These are phyloP conservation scores for Fulmarus glacialis DNA, from an alignment of 2,113 vertebrate species.

Conservation along the genomic window DNA sequence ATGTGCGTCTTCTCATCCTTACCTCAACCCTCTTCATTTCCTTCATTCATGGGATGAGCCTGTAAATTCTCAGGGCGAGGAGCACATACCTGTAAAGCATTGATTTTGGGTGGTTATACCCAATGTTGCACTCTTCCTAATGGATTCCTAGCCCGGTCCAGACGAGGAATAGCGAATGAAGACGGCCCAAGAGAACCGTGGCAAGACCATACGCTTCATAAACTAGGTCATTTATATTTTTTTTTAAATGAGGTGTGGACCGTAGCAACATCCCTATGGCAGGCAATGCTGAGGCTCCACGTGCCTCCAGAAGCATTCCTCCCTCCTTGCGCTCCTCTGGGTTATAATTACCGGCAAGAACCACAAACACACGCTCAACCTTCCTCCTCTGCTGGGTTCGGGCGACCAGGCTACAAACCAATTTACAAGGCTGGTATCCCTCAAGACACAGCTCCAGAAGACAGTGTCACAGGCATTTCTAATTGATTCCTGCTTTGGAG, in stretches of 20 bases:
- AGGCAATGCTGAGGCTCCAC: not conserved
- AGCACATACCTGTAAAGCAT: not conserved
- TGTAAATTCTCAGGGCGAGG: not conserved
- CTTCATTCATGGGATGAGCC: not conserved
- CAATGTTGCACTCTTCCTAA: not conserved
- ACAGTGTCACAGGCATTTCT: not conserved
- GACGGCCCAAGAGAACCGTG: not conserved
- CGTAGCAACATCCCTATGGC: not conserved
- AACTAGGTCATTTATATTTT: not conserved
- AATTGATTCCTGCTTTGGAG: not conserved
- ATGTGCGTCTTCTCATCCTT: not conserved
- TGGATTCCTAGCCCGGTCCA: not conserved
- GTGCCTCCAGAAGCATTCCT: not conserved
- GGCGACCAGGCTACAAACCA: not conserved
- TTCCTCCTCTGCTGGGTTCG: not conserved
- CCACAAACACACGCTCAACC: not conserved
- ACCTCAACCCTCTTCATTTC: not conserved
- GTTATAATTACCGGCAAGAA: not conserved
- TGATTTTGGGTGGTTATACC: not conserved
- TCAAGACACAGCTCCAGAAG: not conserved
- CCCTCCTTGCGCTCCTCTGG: not conserved
- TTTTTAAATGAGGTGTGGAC: not conserved
- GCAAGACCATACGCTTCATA: not conserved
- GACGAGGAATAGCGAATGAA: fast-evolving
- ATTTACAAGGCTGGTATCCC: not conserved